phyloP scores from a whole-genome alignment of 1,140 invertebrate genomes.

The Drosophila navojoa region DNA sequence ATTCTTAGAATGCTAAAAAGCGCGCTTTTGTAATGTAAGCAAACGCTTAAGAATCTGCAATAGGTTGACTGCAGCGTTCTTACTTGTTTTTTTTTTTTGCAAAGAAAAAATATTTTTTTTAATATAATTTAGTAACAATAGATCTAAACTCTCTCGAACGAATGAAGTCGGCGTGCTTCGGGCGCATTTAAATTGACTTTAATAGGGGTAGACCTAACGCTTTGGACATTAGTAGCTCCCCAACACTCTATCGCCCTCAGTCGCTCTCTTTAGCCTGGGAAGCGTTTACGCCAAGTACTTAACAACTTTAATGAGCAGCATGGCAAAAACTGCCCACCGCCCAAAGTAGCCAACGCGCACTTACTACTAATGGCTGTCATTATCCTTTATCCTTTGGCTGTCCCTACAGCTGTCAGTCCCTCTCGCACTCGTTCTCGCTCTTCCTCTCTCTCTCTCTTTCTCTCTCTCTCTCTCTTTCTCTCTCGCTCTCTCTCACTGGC shows the following conservation, averaged over 20 bases:
- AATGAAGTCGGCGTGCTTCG: conserved; percentile 61
- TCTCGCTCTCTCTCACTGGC: not conserved
- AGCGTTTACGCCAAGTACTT: conserved; percentile 76
- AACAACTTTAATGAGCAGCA: conserved; percentile 78
- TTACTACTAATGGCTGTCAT: conserved; percentile 82
- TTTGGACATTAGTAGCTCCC: conserved; percentile 22
- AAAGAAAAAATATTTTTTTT: too few species aligned
- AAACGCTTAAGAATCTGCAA: too few species aligned
- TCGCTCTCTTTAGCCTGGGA: conserved; percentile 25
- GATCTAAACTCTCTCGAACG: too few species aligned
- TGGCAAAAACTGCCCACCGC: conserved; percentile 38
- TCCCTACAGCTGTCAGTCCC: conserved; percentile 70
- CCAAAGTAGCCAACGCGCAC: conserved; percentile 76
- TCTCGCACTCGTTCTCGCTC: not conserved
- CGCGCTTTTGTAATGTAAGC: too few species aligned
- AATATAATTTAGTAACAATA: too few species aligned
- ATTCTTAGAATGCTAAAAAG: too few species aligned
- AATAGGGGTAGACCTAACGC: conserved; percentile 38
- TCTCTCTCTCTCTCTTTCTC: conserved; percentile 7
- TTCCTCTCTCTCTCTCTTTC: conserved; percentile 14
- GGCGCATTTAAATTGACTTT: conserved; percentile 77
- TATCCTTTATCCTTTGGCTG: conserved; percentile 79
- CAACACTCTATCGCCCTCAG: not conserved
- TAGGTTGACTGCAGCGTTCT: too few species aligned
- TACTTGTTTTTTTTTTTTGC: too few species aligned